phyloP scores from a whole-genome alignment of 2,888 invertebrate species.

The Conchocele bisecta region DNA sequence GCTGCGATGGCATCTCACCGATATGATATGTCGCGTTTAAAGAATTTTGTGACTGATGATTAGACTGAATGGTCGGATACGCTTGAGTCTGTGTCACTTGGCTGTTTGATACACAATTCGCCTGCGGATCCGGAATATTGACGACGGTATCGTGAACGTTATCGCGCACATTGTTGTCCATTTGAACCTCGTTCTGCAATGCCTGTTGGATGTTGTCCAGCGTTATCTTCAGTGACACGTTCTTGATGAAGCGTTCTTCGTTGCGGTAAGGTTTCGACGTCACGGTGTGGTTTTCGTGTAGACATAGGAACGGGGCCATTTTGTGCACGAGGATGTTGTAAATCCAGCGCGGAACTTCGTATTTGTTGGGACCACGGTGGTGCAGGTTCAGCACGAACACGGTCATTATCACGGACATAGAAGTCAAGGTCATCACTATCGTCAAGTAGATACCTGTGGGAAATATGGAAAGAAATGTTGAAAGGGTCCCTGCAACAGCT shows the following conservation, averaged over 20 bases:
- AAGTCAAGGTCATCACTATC: conserved; percentile 85
- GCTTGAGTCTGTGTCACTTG: conserved; percentile 15
- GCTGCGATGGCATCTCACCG: background rate
- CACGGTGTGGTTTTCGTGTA: conserved; percentile 37
- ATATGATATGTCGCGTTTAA: conserved; percentile 16
- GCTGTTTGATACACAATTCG: conserved; percentile 15
- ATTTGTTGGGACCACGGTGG: conserved; percentile 84
- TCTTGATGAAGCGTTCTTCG: conserved; percentile 70
- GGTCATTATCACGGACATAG: conserved; percentile 85
- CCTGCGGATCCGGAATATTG: background rate
- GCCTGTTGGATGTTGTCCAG: conserved; percentile 82
- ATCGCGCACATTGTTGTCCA: conserved; percentile 66
- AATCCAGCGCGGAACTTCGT: conserved; percentile 84
- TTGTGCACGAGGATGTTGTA: conserved; percentile 74
- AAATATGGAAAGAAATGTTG: conserved; percentile 5
- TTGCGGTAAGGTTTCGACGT: conserved; percentile 35
- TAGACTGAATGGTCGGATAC: conserved; percentile 18
- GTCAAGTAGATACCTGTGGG: conserved; percentile 85
- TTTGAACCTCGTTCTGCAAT: conserved; percentile 75
- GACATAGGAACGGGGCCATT: conserved; percentile 55
- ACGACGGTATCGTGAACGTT: background rate
- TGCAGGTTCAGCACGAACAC: conserved; percentile 86
- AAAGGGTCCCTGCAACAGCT: background rate
- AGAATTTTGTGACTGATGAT: background rate
- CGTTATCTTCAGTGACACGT: conserved; percentile 80